Evolutionary conservation across 23 tunicate genomes (phyloP).

Genomic region (Styela plicata): DNA sequence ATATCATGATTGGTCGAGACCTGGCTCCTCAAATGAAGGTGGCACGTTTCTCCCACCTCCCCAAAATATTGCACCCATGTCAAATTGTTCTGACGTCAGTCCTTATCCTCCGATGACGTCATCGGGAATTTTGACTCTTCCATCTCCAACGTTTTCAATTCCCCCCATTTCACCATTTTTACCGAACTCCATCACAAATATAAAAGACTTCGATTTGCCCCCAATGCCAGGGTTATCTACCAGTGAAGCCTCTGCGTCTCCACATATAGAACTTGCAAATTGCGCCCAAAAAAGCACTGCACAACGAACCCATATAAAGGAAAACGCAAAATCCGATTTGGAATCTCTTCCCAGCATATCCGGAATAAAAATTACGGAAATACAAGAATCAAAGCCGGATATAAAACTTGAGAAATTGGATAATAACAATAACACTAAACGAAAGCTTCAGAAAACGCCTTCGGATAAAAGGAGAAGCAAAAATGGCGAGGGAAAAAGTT

Average conservation of each 20-base stretch:
- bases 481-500: background rate
- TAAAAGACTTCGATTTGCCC: background rate
- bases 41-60: background rate
- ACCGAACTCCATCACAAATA: background rate
- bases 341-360: background rate
- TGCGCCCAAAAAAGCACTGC: too few relatives aligned
- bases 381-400: background rate
- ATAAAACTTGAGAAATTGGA: background rate
- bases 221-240: too few relatives aligned
- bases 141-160: slow-evolving; percentile 5
- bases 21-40: background rate
- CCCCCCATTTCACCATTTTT: slow-evolving; percentile 7
- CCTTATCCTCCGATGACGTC: background rate
- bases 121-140: background rate
- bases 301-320: background rate
- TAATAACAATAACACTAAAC: background rate
- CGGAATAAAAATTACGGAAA: background rate
- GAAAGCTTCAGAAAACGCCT: background rate
- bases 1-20: background rate
- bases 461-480: background rate
- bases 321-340: background rate
- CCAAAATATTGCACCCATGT: background rate
- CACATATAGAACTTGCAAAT: background rate
- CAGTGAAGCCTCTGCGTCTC: background rate
- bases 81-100: background rate